phyloP scores from a whole-genome alignment of 2,113 vertebrate species.

The Campylomormyrus numenius region DNA sequence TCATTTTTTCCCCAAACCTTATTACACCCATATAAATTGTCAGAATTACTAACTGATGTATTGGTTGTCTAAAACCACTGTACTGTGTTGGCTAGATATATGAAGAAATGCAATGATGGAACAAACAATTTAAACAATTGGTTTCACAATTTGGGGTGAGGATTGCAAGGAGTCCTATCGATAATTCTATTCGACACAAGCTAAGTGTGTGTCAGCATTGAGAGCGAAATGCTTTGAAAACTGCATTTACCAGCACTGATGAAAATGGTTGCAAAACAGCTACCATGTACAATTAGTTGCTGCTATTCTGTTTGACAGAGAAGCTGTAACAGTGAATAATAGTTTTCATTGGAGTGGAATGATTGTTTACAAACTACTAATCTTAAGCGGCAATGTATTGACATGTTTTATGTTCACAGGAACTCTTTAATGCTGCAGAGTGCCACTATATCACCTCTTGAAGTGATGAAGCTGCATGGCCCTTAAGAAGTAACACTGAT shows the following conservation, averaged over 20 bases:
- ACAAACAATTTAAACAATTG: not conserved
- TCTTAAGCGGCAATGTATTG: not conserved
- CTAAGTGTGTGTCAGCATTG: not conserved
- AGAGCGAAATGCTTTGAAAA: not conserved
- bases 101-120: not conserved
- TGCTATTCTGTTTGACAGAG: not conserved
- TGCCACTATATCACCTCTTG: not conserved
- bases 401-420: not conserved
- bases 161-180: not conserved
- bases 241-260: not conserved
- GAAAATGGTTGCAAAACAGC: not conserved
- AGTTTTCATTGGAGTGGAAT: not conserved
- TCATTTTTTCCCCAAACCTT: not conserved
- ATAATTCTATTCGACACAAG: not conserved
- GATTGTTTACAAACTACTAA: not conserved
- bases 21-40: constrained; percentile 7
- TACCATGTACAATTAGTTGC: not conserved
- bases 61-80: not conserved
- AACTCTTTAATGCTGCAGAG: not conserved
- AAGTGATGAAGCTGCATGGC: not conserved
- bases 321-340: not conserved
- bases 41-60: constrained; percentile 14
- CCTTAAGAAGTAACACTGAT: not conserved
- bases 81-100: not conserved
- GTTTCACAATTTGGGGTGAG: not conserved